phyloP scores from a whole-genome alignment of 2,113 vertebrate genomes.

The Brachypteracias leptosomus region DNA sequence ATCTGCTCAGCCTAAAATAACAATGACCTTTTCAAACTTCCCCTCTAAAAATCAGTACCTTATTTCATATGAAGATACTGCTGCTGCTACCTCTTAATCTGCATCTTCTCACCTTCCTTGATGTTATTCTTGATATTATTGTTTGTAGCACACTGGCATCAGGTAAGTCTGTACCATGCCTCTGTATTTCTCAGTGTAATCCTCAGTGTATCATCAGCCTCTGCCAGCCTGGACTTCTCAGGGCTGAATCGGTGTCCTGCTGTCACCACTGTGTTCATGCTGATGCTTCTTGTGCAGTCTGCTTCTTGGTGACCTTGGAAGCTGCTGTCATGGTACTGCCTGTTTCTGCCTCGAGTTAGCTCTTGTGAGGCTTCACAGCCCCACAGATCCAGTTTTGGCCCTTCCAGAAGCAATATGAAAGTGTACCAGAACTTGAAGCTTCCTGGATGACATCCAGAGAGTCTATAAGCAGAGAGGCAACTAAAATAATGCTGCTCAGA shows the following conservation, averaged over 20 bases:
- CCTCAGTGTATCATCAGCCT: neutral
- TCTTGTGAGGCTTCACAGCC: neutral
- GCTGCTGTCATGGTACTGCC: neutral
- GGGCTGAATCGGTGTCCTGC: neutral
- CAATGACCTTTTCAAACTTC: neutral
- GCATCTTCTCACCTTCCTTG: neutral
- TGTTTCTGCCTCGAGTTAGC: neutral
- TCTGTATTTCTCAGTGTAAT: neutral
- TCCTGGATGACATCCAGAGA: neutral
- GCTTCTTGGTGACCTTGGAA: neutral
- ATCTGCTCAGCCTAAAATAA: neutral
- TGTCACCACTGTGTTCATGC: neutral
- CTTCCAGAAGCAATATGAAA: neutral
- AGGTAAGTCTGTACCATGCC: accelerated
- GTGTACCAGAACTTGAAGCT: neutral
- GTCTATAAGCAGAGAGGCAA: neutral
- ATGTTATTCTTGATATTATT: accelerated
- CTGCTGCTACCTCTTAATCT: neutral
- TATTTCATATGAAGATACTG: neutral
- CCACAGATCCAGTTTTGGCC: neutral
- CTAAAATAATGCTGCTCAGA: neutral
- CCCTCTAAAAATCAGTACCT: neutral
- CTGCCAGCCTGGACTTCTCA: neutral
- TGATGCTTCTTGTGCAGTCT: neutral
- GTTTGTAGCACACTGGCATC: neutral